A percentile compares a stretch with the other conserved stretches of the same genome.
phyloP scores from a whole-genome alignment of 2,113 vertebrate genomes.

The Petroica traversi region DNA sequence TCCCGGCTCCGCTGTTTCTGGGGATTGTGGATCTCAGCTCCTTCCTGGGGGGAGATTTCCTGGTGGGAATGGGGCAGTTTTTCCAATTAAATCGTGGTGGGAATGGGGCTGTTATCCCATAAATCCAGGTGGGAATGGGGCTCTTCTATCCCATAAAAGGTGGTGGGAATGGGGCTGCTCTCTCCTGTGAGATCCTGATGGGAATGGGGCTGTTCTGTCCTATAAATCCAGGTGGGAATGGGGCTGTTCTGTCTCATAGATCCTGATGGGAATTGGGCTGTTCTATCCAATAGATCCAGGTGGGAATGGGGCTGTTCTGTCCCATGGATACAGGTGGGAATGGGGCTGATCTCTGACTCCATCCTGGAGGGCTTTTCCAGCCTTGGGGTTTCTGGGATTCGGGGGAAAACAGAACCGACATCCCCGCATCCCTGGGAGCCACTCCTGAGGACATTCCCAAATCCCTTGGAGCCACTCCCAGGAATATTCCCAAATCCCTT shows the following conservation, averaged over 20 bases:
- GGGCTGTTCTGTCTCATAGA: not conserved
- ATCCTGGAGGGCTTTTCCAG: not conserved
- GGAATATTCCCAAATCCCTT: not conserved
- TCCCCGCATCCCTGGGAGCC: not conserved
- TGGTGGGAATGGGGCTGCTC: not conserved
- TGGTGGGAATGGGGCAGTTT: not conserved
- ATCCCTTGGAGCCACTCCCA: not conserved
- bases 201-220: not conserved
- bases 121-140: not conserved
- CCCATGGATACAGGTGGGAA: not conserved
- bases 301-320: not conserved
- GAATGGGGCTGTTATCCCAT: not conserved
- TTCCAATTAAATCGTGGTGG: not conserved
- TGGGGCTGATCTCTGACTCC: too few relatives aligned
- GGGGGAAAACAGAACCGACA: not conserved
- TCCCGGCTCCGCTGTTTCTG: not conserved
- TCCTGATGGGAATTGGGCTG: not conserved
- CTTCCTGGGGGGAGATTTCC: not conserved
- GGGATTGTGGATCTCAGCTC: not conserved
- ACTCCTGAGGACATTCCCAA: not conserved
- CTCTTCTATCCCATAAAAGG: not conserved
- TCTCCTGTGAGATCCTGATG: fast-evolving
- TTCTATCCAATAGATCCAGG: not conserved
- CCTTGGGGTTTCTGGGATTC: not conserved
- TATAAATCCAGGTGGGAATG: not conserved